phyloP scores from a whole-genome alignment of 2,113 vertebrate species.

The Aegypius monachus region DNA sequence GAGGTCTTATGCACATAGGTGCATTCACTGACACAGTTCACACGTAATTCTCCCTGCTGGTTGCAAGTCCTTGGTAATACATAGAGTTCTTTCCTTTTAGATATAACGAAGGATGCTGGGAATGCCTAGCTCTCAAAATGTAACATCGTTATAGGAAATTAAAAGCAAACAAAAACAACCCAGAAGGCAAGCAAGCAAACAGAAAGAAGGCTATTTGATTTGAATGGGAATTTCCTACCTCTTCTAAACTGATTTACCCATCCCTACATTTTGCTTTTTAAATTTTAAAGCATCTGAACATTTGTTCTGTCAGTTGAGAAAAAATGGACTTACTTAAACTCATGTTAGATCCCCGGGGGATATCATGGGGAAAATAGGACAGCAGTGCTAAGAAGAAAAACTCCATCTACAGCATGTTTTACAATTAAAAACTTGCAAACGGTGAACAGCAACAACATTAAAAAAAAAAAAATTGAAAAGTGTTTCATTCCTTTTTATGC shows the following conservation, averaged over 20 bases:
- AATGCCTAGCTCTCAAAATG: not conserved
- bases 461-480: not conserved
- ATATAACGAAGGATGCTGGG: not conserved
- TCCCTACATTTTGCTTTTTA: constrained; percentile 42
- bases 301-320: constrained; percentile 59
- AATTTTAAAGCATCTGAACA: constrained; percentile 68
- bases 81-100: not conserved
- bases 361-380: constrained; percentile 63
- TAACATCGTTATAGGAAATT: not conserved
- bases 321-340: constrained; percentile 65
- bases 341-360: constrained; percentile 36
- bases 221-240: not conserved
- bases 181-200: not conserved
- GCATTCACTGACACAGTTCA: not conserved
- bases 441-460: not conserved
- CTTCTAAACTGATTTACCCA: not conserved
- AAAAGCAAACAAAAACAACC: not conserved
- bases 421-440: constrained; percentile 45
- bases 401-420: constrained; percentile 45
- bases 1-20: not conserved
- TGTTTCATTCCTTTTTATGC: not conserved
- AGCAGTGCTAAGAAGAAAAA: constrained; percentile 31
- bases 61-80: not conserved
- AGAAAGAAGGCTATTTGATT: not conserved
- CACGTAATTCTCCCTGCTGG: not conserved